A percentile compares a stretch with the other conserved stretches of the same genome.
Conservation (phyloP, 1,140 invertebrate species). For the Listronotus oregonensis region DNA sequence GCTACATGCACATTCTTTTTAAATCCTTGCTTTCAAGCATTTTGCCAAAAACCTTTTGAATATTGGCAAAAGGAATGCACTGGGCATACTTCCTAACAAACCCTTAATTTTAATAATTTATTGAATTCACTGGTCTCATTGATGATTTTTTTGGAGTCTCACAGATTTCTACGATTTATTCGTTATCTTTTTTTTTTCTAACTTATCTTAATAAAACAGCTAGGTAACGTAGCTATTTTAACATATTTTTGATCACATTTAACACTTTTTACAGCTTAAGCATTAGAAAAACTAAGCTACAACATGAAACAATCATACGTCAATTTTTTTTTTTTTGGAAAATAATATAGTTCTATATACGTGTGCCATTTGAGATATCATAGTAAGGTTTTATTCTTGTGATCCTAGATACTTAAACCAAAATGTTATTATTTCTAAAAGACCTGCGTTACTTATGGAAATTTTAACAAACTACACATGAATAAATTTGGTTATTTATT, state of each 20-base stretch:
- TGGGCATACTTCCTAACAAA: background rate
- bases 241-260: background rate
- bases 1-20: conserved; percentile 16
- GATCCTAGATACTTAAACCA: no score
- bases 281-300: conserved; percentile 12
- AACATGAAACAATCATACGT: conserved; percentile 3
- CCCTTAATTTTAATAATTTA: background rate
- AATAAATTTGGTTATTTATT: no score
- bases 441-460: no score
- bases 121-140: background rate
- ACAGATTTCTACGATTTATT: no score
- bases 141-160: no score
- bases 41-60: background rate
- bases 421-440: no score
- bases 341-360: no score
- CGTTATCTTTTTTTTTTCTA: background rate
- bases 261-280: conserved; percentile 5
- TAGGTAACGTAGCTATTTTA: background rate
- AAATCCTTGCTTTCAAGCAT: background rate
- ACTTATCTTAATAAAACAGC: conserved; percentile 5
- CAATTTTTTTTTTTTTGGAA: no score
- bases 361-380: no score
- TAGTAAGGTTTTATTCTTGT: no score
- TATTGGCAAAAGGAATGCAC: conserved; percentile 9
- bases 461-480: no score